Conservation (phyloP, 2,797 vertebrate genomes). For the Alectoris magna region DNA sequence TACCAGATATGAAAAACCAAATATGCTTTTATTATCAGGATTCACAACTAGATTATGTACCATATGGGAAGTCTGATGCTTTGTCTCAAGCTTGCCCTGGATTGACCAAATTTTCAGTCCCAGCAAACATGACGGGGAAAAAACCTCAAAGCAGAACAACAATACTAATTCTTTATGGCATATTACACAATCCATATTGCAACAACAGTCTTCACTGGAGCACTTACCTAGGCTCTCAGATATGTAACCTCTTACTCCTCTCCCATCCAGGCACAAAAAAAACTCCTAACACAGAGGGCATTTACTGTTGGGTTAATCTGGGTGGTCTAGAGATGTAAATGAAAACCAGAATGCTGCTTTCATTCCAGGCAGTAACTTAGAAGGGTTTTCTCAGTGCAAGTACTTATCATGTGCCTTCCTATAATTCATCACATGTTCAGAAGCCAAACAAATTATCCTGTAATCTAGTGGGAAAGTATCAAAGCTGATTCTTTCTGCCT, state of each 20-base stretch:
- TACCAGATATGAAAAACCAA: background rate
- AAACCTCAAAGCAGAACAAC: background rate
- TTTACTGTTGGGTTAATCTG: background rate
- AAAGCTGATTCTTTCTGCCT: constrained; percentile 35
- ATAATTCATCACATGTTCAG: background rate
- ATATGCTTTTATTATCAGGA: background rate
- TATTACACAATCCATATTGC: background rate
- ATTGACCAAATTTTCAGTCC: background rate
- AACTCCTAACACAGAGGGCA: background rate
- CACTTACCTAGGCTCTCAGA: background rate
- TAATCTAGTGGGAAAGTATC: constrained; percentile 51
- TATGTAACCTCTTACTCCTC: background rate
- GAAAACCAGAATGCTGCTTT: background rate
- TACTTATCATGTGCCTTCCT: background rate
- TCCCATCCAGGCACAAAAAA: background rate
- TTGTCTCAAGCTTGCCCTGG: background rate
- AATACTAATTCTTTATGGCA: background rate
- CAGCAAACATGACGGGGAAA: background rate
- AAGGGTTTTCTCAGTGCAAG: constrained; percentile 6
- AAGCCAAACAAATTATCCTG: constrained; percentile 41
- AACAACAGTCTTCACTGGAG: background rate
- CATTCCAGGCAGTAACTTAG: background rate
- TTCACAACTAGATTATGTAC: background rate
- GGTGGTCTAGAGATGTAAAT: background rate
- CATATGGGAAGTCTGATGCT: background rate